Base-by-base conservation (phyloP, 2,888 invertebrate species). In the Spisula solida region DNA sequence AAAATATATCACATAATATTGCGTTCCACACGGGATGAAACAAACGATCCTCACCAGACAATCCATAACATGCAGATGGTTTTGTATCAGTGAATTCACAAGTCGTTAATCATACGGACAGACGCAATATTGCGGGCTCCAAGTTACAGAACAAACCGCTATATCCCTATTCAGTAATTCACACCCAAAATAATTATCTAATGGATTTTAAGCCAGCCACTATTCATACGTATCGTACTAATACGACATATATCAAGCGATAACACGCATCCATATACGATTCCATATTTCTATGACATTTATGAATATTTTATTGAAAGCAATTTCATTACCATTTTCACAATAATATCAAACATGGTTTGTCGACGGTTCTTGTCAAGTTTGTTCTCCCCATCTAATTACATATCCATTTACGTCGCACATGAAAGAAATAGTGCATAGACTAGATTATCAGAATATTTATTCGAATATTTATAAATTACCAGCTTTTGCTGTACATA, bases 281-380 rank as follows among this genome's bases (percentile, higher is more conserved):
- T 66, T 66, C 60, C 60, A 66, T 66, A 75, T 75, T 75, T 75
- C 75, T 75, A 75, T 75, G 75, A 75, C 75, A 75, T 75, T 75
- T 75, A 75, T 75, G 75, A 75, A 75, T 75, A 75, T 34, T 75
- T 34, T 18, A 75, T 75, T 75, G 18, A 75, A 75, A 75, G 31
- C 75, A 34, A 75, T 75, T 75, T 75, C 75, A 75, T 75, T 75
- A 75, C 16, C 34, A 75, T 31, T 75, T 70, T 75, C 10, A 34
- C 1, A 34, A 34, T 75, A 31, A 16, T 75, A 75, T 75, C 75
- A 75, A 34, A 66, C 60, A 25, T 66, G 25, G 2, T 10, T 51
- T 51, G 51, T 51, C 51, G 14, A 16, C 14, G 51, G 51, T 25
- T 25, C 60, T 18, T 56, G n/a, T 56, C 56, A 56, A 4, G 56